Percentiles rank a stretch among this genome's conserved stretches.
These are phyloP conservation scores for Elysia chlorotica DNA, from an alignment of 1,140 invertebrate species.

Conservation along the genomic window DNA sequence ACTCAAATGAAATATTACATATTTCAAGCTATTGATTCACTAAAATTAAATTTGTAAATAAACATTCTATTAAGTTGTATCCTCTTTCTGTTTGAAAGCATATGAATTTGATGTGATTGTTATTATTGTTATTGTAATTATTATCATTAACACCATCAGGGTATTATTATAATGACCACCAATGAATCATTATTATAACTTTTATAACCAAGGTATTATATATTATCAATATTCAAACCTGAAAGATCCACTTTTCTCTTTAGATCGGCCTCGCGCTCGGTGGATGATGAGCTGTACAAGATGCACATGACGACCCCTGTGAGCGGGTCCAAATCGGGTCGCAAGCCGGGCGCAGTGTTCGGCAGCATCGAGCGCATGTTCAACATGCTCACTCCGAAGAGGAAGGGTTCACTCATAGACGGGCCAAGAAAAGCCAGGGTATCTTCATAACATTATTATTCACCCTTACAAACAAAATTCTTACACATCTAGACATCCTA, in stretches of 20 bases:
- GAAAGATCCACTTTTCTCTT: not conserved
- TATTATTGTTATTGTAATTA: no score
- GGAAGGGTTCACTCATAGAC: conserved; percentile 57
- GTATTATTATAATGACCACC: no score
- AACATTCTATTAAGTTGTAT: not conserved
- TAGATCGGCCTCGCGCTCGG: conserved; percentile 50
- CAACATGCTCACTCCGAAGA: conserved; percentile 74
- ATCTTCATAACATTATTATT: conserved; percentile 6
- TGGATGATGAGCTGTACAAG: conserved; percentile 60
- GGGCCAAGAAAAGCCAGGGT: conserved; percentile 61
- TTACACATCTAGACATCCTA: no score
- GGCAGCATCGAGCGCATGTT: conserved; percentile 75
- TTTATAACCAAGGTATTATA: no score
- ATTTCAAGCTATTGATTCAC: no score
- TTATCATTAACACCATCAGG: no score
- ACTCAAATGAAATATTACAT: no score
- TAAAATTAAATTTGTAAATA: no score
- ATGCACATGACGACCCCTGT: conserved; percentile 61
- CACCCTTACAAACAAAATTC: no score
- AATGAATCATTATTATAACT: no score
- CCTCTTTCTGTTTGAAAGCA: not conserved
- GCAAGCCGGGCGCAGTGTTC: conserved; percentile 64
- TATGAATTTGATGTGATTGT: not conserved
- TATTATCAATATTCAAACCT: no score
- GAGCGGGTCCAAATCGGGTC: conserved; percentile 49